phyloP scores from a whole-genome alignment of 2,797 vertebrate species.

The Platyrinchus mystaceus region DNA sequence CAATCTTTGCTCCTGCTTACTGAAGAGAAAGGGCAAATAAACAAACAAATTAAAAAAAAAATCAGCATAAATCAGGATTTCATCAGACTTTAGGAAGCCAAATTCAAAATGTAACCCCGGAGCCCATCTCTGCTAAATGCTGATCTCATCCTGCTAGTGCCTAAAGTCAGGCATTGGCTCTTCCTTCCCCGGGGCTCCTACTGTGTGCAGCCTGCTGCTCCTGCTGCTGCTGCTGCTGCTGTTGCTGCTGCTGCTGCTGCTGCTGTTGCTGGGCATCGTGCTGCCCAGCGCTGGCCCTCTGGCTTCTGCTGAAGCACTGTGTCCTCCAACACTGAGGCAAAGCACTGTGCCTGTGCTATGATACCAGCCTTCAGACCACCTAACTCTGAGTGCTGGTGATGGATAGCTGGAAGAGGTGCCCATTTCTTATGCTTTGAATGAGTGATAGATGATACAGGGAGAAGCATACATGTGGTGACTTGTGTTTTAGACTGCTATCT shows the following conservation, averaged over 20 bases:
- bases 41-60: not conserved
- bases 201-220: not conserved
- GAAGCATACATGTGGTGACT: accelerated
- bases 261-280: not conserved
- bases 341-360: not conserved
- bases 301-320: not conserved
- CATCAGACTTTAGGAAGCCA: not conserved
- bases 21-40: not conserved
- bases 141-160: not conserved
- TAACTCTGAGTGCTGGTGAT: not conserved
- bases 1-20: not conserved
- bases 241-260: not conserved
- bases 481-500: not conserved
- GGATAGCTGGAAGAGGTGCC: not conserved
- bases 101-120: not conserved
- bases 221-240: not conserved
- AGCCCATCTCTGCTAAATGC: not conserved
- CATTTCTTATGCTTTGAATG: not conserved
- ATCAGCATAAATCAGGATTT: not conserved
- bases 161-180: not conserved
- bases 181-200: not conserved
- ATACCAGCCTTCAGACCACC: not conserved
- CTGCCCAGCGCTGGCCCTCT: not conserved
- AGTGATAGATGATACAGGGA: not conserved
- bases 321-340: not conserved